These are phyloP conservation scores for Colossoma macropomum DNA, from an alignment of 2,113 vertebrate species.

Conservation along the genomic window DNA sequence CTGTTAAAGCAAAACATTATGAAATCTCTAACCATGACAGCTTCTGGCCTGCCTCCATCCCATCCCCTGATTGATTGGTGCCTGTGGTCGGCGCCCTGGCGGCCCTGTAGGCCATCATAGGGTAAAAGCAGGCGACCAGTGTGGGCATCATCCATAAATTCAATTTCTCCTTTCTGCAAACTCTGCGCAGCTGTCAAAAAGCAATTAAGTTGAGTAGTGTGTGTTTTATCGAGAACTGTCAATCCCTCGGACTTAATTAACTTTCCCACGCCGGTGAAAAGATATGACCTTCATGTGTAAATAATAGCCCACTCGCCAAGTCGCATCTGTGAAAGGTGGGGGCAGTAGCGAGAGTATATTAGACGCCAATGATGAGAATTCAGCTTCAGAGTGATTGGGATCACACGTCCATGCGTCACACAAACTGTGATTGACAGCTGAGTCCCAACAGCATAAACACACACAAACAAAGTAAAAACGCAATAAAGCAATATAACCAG, in stretches of 20 bases:
- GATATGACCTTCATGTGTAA: constrained; percentile 78
- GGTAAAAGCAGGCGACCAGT: constrained; percentile 56
- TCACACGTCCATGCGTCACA: constrained; percentile 16
- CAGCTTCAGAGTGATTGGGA: constrained; percentile 20
- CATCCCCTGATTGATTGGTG: constrained; percentile 43
- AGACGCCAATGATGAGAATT: constrained; percentile 26
- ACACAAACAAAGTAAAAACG: constrained; percentile 17
- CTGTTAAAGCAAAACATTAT: constrained; percentile 14
- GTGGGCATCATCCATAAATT: constrained; percentile 69
- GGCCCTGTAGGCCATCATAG: constrained; percentile 32
- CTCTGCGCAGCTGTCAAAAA: constrained; percentile 77
- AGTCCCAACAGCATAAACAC: neutral
- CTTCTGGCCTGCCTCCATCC: neutral
- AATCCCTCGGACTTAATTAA: constrained; percentile 75
- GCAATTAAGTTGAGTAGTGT: constrained; percentile 78
- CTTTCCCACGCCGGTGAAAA: constrained; percentile 61
- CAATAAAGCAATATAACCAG: neutral
- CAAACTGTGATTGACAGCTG: constrained; percentile 27
- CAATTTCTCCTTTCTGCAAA: constrained; percentile 74
- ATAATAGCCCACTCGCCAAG: constrained; percentile 61
- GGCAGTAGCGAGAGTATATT: constrained; percentile 20
- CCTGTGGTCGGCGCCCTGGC: neutral
- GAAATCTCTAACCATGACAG: constrained; percentile 9
- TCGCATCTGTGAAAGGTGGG: constrained; percentile 52
- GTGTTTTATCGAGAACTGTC: constrained; percentile 77